phyloP scores from a whole-genome alignment of 30 jellyfish, hydroid and myxozoan species.

The Chrysaora quinquecirrha region DNA sequence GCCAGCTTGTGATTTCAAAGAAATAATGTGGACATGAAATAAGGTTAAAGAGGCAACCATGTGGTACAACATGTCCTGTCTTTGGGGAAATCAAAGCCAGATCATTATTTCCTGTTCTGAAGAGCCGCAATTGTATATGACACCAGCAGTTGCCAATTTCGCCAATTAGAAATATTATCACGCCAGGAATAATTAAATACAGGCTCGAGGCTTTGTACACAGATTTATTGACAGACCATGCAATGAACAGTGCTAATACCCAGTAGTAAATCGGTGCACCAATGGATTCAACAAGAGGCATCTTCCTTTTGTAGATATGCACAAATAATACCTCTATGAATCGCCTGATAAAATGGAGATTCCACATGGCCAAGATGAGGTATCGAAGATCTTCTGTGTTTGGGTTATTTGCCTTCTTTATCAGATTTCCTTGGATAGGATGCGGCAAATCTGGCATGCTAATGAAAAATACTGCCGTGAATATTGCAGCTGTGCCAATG shows the following conservation, averaged over 20 bases:
- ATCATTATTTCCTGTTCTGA: conserved; percentile 60
- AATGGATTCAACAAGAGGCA: conserved; percentile 78
- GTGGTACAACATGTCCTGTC: conserved; percentile 82
- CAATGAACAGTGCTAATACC: conserved; percentile 62
- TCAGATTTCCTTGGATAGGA: conserved; percentile 65
- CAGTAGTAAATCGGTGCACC: conserved; percentile 94
- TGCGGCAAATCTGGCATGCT: conserved; percentile 61
- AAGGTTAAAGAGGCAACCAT: conserved; percentile 50
- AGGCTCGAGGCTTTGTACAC: conserved; percentile 16
- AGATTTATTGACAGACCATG: conserved; percentile 67
- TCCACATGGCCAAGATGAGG: conserved; percentile 67
- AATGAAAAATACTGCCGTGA: conserved; percentile 46
- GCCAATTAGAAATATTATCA: conserved; percentile 55
- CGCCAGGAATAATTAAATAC: conserved; percentile 47
- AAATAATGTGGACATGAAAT: conserved; percentile 87
- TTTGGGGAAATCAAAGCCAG: conserved; percentile 20
- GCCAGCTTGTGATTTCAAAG: conserved; percentile 85
- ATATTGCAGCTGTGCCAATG: conserved; percentile 43
- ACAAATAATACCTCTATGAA: conserved; percentile 80
- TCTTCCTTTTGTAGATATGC: conserved; percentile 77
- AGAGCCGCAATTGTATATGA: conserved; percentile 66
- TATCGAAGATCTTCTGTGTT: neutral
- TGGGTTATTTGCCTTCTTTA: neutral
- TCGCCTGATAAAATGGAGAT: conserved; percentile 76
- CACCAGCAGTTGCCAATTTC: conserved; percentile 84